Conservation (phyloP, 1,140 invertebrate species). For the Samia ricini region DNA sequence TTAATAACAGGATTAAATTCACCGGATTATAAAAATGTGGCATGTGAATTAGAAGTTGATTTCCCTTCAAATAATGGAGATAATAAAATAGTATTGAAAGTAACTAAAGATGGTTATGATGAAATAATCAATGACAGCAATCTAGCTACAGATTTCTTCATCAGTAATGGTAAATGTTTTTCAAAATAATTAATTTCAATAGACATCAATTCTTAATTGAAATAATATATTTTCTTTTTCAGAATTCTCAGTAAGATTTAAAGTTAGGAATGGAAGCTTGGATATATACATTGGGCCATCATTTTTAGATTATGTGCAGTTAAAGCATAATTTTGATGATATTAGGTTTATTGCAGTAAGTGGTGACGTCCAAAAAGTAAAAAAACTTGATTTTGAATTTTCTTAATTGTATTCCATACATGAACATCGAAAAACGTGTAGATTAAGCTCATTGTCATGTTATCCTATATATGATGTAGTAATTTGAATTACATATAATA, state of each 20-base stretch:
- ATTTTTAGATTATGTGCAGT: constrained; percentile 23
- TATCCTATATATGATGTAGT: not conserved
- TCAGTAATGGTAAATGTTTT: constrained; percentile 14
- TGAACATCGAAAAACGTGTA: not conserved
- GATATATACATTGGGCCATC: constrained; percentile 22
- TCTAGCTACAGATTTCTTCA: constrained; percentile 12
- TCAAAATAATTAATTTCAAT: constrained; percentile 6
- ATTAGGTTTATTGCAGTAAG: constrained; percentile 44
- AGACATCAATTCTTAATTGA: not conserved
- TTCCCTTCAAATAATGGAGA: constrained; percentile 22
- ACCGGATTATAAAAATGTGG: constrained; percentile 43
- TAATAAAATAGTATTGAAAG: constrained; percentile 20
- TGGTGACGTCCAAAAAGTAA: constrained; percentile 41
- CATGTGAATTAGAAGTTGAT: constrained; percentile 35
- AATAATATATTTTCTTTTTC: constrained; percentile 6
- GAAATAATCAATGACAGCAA: constrained; percentile 8
- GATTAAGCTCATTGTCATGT: not conserved
- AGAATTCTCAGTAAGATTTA: constrained; percentile 25
- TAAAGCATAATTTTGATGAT: constrained; percentile 34
- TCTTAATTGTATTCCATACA: constrained; percentile 14
- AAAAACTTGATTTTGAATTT: constrained; percentile 42
- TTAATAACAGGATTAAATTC: constrained; percentile 32
- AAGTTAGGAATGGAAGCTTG: constrained; percentile 8
- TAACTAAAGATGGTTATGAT: constrained; percentile 18
- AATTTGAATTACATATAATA: not conserved